Percentiles rank a stretch among this genome's conserved stretches.
Evolutionary conservation across 2,113 vertebrate species (phyloP).

Genomic region (Climacteris rufus): DNA sequence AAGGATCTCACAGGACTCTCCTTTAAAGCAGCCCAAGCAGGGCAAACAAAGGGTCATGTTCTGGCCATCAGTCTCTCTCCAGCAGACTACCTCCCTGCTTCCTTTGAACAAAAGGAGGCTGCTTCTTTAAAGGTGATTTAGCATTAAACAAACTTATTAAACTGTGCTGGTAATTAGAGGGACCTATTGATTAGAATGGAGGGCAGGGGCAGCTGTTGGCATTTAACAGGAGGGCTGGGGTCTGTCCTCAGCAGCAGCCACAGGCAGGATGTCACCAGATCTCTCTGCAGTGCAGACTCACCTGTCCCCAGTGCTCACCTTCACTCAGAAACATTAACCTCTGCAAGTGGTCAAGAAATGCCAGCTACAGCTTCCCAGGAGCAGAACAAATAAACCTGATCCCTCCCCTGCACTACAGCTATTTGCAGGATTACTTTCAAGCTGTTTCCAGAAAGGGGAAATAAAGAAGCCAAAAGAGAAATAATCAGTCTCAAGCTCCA

Average conservation of each 20-base stretch:
- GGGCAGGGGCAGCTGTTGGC: neutral
- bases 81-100: neutral
- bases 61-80: neutral
- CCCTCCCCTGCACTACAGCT: neutral
- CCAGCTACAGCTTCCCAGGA: neutral
- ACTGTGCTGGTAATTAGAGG: neutral
- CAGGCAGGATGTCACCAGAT: neutral
- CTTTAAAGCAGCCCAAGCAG: neutral
- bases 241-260: neutral
- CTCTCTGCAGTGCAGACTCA: neutral
- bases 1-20: neutral
- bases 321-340: neutral
- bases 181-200: neutral
- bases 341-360: neutral
- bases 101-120: neutral
- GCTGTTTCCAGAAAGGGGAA: neutral
- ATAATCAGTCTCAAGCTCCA: neutral
- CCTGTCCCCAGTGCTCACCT: neutral
- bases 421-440: neutral
- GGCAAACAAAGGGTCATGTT: neutral
- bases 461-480: neutral
- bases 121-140: neutral
- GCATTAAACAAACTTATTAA: neutral
- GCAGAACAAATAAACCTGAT: neutral
- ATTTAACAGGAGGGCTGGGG: neutral